phyloP scores from a whole-genome alignment of 1,140 invertebrate genomes.

The Asbolus verrucosus region DNA sequence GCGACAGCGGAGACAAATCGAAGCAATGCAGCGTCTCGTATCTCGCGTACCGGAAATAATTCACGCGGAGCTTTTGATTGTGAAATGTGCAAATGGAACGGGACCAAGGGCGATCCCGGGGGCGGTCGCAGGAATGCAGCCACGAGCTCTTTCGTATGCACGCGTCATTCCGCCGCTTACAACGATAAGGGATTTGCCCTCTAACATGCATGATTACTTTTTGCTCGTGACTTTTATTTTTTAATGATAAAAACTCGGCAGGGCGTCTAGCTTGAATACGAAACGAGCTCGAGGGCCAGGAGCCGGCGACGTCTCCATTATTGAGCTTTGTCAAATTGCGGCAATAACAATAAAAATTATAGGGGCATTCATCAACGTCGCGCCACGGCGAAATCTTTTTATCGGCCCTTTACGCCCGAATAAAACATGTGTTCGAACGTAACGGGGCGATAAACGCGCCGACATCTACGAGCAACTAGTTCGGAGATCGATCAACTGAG shows the following conservation, averaged over 20 bases:
- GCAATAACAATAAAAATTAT: slow-evolving; percentile 39
- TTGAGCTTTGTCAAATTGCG: slow-evolving; percentile 40
- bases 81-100: slow-evolving; percentile 29
- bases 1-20: too few species aligned
- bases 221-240: slow-evolving; percentile 60
- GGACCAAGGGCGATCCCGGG: slow-evolving; percentile 1
- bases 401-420: slow-evolving; percentile 43
- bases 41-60: slow-evolving; percentile 25
- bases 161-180: slow-evolving; percentile 53
- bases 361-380: slow-evolving; percentile 41
- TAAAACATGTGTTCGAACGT: slow-evolving; percentile 46
- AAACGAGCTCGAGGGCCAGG: slow-evolving; percentile 1
- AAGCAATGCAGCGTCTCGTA: not conserved
- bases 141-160: slow-evolving; percentile 54
- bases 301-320: slow-evolving; percentile 28
- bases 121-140: slow-evolving; percentile 16
- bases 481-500: slow-evolving; percentile 44
- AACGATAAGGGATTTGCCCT: slow-evolving; percentile 61
- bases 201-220: slow-evolving; percentile 62
- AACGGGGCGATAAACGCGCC: slow-evolving; percentile 44
- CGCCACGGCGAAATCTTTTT: slow-evolving; percentile 35
- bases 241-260: slow-evolving; percentile 59
- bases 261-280: slow-evolving; percentile 28
- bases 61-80: slow-evolving; percentile 18
- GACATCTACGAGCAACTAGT: slow-evolving; percentile 47